Evolutionary conservation across 2,113 vertebrate species (phyloP).

Genomic region (Todiramphus saurophagus): DNA sequence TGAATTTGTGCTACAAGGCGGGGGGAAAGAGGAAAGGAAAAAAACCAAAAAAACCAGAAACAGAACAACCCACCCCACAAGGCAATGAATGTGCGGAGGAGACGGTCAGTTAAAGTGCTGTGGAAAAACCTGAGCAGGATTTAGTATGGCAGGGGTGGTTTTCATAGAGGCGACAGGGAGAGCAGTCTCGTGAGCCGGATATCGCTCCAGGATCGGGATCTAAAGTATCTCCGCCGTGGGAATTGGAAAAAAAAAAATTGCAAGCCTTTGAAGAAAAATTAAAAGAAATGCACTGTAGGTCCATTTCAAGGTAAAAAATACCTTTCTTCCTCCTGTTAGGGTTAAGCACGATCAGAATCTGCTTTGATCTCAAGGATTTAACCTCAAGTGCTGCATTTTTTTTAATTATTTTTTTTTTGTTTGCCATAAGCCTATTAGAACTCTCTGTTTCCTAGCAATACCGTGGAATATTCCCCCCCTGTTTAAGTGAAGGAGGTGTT

Average conservation of each 20-base stretch:
- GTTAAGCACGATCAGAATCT: slow-evolving; percentile 62
- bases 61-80: neutral
- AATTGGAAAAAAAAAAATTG: neutral
- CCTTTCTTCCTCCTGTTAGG: neutral
- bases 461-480: neutral
- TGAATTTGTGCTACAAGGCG: neutral
- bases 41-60: neutral
- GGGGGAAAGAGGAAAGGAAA: neutral
- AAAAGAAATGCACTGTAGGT: neutral
- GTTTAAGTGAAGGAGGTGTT: slow-evolving; percentile 7
- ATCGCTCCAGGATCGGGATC: neutral
- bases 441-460: slow-evolving; percentile 75
- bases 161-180: neutral
- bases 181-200: neutral
- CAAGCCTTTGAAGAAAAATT: neutral
- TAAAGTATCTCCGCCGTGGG: neutral
- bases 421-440: slow-evolving; percentile 77
- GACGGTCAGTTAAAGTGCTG: neutral
- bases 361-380: slow-evolving; percentile 69
- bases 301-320: neutral
- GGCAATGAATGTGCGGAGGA: neutral
- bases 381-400: slow-evolving; percentile 70
- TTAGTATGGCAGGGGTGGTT: slow-evolving; percentile 20
- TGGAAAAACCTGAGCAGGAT: slow-evolving; percentile 14
- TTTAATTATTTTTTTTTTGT: slow-evolving; percentile 66